Percentiles rank a stretch among this genome's conserved stretches.
Evolutionary conservation across 2,888 invertebrate genomes (phyloP).

Genomic region (Drosophila nigritarsus): DNA sequence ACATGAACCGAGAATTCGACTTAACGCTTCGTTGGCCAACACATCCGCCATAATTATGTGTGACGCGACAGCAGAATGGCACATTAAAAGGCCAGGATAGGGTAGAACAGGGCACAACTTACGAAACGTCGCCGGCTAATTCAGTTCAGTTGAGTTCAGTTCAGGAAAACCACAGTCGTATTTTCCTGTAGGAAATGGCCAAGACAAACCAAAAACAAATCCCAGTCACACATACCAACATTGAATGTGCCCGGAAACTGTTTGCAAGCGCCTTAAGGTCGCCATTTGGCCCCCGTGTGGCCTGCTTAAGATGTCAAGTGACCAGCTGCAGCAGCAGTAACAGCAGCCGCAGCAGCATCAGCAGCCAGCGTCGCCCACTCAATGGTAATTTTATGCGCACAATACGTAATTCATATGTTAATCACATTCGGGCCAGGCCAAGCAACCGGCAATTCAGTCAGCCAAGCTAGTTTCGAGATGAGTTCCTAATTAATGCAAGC

Average conservation of each 20-base stretch:
- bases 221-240: conserved; percentile 16
- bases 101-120: conserved; percentile 2
- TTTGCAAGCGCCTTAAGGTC: conserved; percentile 70
- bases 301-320: conserved; percentile 76
- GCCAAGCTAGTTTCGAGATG: conserved; percentile 32
- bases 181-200: conserved; percentile 50
- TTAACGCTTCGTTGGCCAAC: conserved; percentile 78
- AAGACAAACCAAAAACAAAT: conserved; percentile 30
- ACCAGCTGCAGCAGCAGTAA: conserved; percentile 39
- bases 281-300: conserved; percentile 43
- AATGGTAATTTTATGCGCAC: conserved; percentile 79
- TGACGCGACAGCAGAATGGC: conserved; percentile 74
- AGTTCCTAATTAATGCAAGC: conserved; percentile 73
- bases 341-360: neutral
- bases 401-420: conserved; percentile 79
- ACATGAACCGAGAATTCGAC: conserved; percentile 73
- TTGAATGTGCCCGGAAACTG: conserved; percentile 63
- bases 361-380: conserved; percentile 34
- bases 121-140: conserved; percentile 24
- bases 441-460: conserved; percentile 8
- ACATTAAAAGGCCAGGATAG: conserved; percentile 62
- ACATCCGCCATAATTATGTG: conserved; percentile 82
- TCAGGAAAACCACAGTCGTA: conserved; percentile 42
- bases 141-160: conserved; percentile 24
- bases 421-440: conserved; percentile 57